Evolutionary conservation across 1,140 invertebrate genomes (phyloP), one percentile per base, ranked within the genome.

Genomic region (Pseudobourletiella spinata): DNA sequence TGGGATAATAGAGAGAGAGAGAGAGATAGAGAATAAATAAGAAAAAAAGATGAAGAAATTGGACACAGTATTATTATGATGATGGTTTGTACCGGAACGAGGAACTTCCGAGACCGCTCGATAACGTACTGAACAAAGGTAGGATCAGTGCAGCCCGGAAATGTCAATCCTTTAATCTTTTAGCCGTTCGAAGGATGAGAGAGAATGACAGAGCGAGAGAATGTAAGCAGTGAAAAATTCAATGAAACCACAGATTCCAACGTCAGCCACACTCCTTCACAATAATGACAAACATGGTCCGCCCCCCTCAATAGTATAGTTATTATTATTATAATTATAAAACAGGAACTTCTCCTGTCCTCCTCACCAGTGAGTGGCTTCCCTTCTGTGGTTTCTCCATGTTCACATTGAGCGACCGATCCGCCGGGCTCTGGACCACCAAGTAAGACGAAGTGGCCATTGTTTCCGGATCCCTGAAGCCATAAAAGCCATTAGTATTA

Each of bases 61-160:
- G 18, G 26, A 18, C n/a, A 50, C 18, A 50, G n/a, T n/a, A n/a
- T n/a, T n/a, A n/a, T n/a, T n/a, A n/a, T n/a, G n/a, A n/a, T n/a
- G n/a, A n/a, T n/a, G n/a, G n/a, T n/a, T n/a, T 44, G 89, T 87
- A 95, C 91, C 90, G 89, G 88, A 82, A 86, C 86, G 78, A 96
- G 84, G 76, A 94, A 86, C 79, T 91, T 88, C 76, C 88, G 86
- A 79, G 91, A 95, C 79, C 91, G 85, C 79, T 93, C 90, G 79
- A 91, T 82, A 76, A 95, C 88, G 81, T 90, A 88, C 74, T 89
- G 88, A 83, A 89, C 91, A 83, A 93, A 93, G 77, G 86, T 84
- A 74, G 90, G 86, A 82, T 94, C 90, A 78, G 91, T 86, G 80
- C 89, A 89, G 77, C 91, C 91, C 75, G 90, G 89, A 80, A 93